Percentiles rank a stretch among this genome's conserved stretches.
phyloP scores from a whole-genome alignment of 1,140 invertebrate species.

The Drosophila nikananu region DNA sequence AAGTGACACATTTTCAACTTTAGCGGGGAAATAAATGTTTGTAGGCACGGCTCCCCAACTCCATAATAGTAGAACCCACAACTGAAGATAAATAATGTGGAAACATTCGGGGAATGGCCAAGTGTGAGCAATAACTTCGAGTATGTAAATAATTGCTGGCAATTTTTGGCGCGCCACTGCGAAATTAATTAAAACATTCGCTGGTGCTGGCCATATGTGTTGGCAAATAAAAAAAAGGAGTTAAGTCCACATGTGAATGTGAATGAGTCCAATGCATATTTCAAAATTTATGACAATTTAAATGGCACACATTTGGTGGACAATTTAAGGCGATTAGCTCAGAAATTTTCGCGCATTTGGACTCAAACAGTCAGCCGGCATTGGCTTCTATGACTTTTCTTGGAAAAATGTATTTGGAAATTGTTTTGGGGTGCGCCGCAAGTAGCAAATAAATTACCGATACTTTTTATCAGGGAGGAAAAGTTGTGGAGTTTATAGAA shows the following conservation, averaged over 20 bases:
- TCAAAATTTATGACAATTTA: conserved; percentile 83
- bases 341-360: conserved; percentile 75
- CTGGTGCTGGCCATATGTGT: conserved; percentile 24
- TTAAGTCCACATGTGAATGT: conserved; percentile 32
- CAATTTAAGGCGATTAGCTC: conserved; percentile 80
- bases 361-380: conserved; percentile 57
- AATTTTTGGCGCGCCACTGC: conserved; percentile 51
- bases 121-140: conserved; percentile 63
- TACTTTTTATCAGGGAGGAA: not conserved
- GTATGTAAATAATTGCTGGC: conserved; percentile 76
- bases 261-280: conserved; percentile 32
- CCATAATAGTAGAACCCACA: conserved; percentile 37
- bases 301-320: conserved; percentile 78
- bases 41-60: not conserved
- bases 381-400: conserved; percentile 32
- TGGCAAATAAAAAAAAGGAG: conserved; percentile 34
- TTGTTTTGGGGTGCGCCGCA: conserved; percentile 44
- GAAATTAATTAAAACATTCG: conserved; percentile 78
- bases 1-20: conserved; percentile 12
- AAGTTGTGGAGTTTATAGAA: not conserved
- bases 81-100: conserved; percentile 37
- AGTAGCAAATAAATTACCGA: conserved; percentile 38
- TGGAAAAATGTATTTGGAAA: conserved; percentile 50
- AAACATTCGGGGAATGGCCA: conserved; percentile 53
- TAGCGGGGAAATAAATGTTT: conserved; percentile 19